A percentile compares a stretch with the other conserved stretches of the same genome.
Evolutionary conservation across 2,113 vertebrate genomes (phyloP).

Genomic region (Climacteris rufus): DNA sequence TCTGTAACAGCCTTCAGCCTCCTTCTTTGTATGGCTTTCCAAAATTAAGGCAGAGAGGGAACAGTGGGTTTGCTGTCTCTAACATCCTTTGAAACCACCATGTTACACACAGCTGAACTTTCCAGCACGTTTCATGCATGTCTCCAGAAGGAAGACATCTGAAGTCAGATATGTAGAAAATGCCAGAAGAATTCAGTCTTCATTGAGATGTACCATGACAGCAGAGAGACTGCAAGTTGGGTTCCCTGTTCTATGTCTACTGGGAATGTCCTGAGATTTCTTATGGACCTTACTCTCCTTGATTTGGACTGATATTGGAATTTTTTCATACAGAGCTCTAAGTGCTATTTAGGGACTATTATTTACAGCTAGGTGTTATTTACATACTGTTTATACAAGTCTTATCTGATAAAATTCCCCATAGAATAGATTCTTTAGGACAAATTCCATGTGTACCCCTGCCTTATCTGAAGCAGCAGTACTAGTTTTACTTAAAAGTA

Average conservation of each 20-base stretch:
- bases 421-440: neutral
- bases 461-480: neutral
- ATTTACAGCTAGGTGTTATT: neutral
- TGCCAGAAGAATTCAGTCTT: neutral
- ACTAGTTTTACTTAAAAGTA: neutral
- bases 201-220: neutral
- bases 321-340: neutral
- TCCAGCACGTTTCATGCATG: neutral
- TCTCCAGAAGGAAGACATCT: neutral
- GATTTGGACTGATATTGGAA: neutral
- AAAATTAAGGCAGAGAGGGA: neutral
- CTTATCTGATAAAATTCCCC: neutral
- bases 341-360: neutral
- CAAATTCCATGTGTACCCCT: neutral
- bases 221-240: neutral
- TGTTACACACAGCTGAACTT: neutral
- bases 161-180: neutral
- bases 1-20: neutral
- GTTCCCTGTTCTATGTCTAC: neutral
- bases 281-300: neutral
- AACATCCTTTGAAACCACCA: neutral
- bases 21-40: neutral
- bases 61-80: fast-evolving
- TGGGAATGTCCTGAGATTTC: neutral
- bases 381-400: neutral